Percentiles rank a stretch among this genome's conserved stretches.
Conservation (phyloP, 2,797 vertebrate genomes). For the Falco peregrinus region DNA sequence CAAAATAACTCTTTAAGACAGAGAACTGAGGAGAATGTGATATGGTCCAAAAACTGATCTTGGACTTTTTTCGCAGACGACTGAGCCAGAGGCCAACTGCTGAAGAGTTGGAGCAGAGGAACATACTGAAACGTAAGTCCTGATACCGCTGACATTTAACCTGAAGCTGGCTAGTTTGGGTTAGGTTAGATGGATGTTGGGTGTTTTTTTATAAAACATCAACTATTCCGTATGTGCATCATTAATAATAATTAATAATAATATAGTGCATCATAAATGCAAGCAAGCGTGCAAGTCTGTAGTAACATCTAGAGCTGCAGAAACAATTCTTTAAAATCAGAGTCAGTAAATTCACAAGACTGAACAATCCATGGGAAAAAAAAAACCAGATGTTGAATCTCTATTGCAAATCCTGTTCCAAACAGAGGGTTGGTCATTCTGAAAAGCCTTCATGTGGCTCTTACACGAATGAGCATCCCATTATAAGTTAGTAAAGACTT, state of each 20-base stretch:
- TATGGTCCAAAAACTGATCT: slow-evolving; percentile 83
- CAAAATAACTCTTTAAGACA: slow-evolving; percentile 20
- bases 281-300: not conserved
- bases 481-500: not conserved
- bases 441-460: not conserved
- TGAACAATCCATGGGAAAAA: not conserved
- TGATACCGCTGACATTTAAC: not conserved
- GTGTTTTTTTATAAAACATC: not conserved
- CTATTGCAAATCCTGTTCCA: not conserved
- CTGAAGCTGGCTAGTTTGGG: not conserved
- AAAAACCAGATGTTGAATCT: rapidly evolving
- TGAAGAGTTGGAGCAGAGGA: slow-evolving; percentile 97
- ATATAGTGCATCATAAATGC: not conserved
- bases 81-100: slow-evolving; percentile 97
- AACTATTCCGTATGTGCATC: not conserved
- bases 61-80: slow-evolving; percentile 86
- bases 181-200: not conserved
- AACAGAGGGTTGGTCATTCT: not conserved
- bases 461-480: not conserved
- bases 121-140: slow-evolving; percentile 98
- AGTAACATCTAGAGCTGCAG: not conserved
- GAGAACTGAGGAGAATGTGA: slow-evolving; percentile 63
- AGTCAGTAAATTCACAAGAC: not conserved
- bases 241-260: not conserved
- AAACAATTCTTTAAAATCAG: not conserved